Evolutionary conservation across 1,140 invertebrate genomes (phyloP).

Genomic region (Tetraneura akinire): DNA sequence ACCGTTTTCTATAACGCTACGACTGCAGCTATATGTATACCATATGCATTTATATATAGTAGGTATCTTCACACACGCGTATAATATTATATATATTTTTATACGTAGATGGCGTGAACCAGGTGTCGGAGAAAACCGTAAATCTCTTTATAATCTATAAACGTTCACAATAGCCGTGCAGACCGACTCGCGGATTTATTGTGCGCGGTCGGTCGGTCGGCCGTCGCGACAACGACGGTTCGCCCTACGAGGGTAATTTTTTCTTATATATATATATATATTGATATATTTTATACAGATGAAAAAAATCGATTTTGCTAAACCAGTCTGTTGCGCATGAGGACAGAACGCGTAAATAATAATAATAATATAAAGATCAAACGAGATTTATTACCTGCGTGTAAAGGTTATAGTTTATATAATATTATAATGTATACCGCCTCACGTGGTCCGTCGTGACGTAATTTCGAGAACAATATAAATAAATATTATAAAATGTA

Average conservation of each 20-base stretch:
- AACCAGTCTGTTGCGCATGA: conserved; percentile 18
- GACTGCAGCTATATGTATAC: too few relatives aligned
- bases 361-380: not conserved
- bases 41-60: too few relatives aligned
- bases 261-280: too few relatives aligned
- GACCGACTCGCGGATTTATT: conserved; percentile 25
- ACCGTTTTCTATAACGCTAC: not conserved
- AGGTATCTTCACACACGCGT: not conserved
- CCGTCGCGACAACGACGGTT: not conserved
- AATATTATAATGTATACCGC: too few relatives aligned
- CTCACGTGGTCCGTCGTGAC: not conserved
- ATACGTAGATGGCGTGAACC: conserved; percentile 35
- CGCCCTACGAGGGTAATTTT: not conserved
- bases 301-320: conserved; percentile 23
- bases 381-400: too few relatives aligned
- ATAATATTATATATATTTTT: not conserved
- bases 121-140: conserved; percentile 2
- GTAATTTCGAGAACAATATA: not conserved
- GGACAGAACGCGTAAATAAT: not conserved
- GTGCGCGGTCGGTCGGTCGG: not conserved
- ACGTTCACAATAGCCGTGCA: conserved; percentile 11
- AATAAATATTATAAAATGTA: too few relatives aligned
- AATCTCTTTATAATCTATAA: conserved; percentile 47
- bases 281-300: not conserved
- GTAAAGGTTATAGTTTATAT: too few relatives aligned